A percentile compares a stretch with the other conserved stretches of the same genome.
These are phyloP conservation scores for Varecia variegata DNA, from an alignment of 2,797 vertebrate species.

Conservation along the genomic window DNA sequence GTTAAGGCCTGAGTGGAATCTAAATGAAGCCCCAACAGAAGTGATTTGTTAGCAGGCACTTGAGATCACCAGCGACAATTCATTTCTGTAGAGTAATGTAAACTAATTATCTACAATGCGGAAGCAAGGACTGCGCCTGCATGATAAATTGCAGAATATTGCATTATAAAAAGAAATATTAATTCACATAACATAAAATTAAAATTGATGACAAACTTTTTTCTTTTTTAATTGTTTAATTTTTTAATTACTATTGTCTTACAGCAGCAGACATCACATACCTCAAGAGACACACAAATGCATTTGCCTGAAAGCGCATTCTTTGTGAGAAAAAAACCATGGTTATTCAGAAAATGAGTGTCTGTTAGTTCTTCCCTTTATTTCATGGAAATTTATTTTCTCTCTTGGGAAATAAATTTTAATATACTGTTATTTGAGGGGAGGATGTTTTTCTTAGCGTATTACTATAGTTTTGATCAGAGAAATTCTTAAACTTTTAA, in stretches of 20 bases:
- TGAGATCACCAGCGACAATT: slow-evolving; percentile 76
- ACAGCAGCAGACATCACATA: slow-evolving; percentile 65
- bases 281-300: slow-evolving; percentile 79
- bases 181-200: slow-evolving; percentile 77
- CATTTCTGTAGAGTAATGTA: slow-evolving; percentile 82
- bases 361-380: slow-evolving; percentile 81
- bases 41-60: slow-evolving; percentile 76
- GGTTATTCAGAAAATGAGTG: slow-evolving; percentile 77
- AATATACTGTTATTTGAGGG: slow-evolving; percentile 81
- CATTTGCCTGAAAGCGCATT: slow-evolving; percentile 83
- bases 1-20: slow-evolving; percentile 52
- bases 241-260: slow-evolving; percentile 84
- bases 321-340: slow-evolving; percentile 77
- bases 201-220: slow-evolving; percentile 83
- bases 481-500: slow-evolving; percentile 68
- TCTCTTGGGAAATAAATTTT: slow-evolving; percentile 85
- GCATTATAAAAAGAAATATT: slow-evolving; percentile 78
- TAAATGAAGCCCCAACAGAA: slow-evolving; percentile 67
- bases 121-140: slow-evolving; percentile 68
- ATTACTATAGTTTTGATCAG: slow-evolving; percentile 72
- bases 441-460: slow-evolving; percentile 72
- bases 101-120: slow-evolving; percentile 77
- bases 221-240: slow-evolving; percentile 78
- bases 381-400: slow-evolving; percentile 81
- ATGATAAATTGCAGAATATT: slow-evolving; percentile 75